Percentiles rank a stretch among this genome's conserved stretches.
Conservation (phyloP, 1,140 invertebrate genomes). For the Heliconius nattereri region DNA sequence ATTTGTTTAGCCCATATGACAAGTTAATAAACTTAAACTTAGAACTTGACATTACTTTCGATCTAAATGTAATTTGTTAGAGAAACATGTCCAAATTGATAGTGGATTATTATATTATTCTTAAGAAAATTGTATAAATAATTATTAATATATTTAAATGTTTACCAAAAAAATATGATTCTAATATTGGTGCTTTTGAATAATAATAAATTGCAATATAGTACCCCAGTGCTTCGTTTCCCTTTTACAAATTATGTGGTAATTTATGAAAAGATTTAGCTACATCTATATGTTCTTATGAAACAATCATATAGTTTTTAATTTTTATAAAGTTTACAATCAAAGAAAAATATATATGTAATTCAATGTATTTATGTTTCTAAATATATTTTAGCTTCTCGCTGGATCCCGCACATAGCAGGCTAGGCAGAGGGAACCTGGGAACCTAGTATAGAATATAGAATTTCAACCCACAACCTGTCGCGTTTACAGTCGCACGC, state of each 20-base stretch:
- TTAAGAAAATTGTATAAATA: conserved; percentile 24
- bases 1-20: not conserved
- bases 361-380: no score
- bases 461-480: no score
- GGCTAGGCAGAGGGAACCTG: no score
- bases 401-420: no score
- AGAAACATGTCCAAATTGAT: conserved; percentile 4
- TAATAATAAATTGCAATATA: conserved; percentile 51
- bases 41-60: not conserved
- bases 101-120: conserved; percentile 7
- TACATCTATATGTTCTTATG: not conserved
- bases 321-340: no score
- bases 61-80: not conserved
- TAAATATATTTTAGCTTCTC: no score
- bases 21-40: not conserved
- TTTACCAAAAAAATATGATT: conserved; percentile 35
- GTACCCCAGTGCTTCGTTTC: conserved; percentile 20
- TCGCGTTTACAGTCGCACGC: no score
- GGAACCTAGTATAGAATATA: no score
- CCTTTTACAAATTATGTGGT: conserved; percentile 16
- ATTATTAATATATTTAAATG: conserved; percentile 22
- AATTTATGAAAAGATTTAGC: conserved; percentile 17
- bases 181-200: conserved; percentile 60
- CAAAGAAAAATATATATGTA: no score
- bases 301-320: no score